Conservation (phyloP, 2,797 vertebrate genomes). For the Alca torda region DNA sequence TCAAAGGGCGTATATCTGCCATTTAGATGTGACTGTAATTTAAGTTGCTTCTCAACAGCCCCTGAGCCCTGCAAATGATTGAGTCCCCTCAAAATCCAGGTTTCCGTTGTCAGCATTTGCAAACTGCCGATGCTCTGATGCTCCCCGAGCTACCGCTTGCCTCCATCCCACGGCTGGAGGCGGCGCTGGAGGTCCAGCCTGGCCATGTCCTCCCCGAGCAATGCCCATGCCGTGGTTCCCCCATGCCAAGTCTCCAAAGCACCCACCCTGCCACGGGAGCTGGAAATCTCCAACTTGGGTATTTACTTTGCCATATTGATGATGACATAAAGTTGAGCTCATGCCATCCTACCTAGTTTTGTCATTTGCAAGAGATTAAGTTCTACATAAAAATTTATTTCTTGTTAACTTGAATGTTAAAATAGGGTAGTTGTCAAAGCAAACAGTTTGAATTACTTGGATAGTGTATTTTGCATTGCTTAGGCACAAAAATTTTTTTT, state of each 20-base stretch:
- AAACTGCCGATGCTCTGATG: neutral
- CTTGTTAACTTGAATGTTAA: neutral
- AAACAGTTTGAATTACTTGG: neutral
- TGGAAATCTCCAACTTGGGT: neutral
- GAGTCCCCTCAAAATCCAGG: neutral
- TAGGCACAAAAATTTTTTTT: neutral
- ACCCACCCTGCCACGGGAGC: neutral
- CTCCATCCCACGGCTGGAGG: fast-evolving
- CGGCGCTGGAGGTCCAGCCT: neutral
- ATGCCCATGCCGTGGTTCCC: fast-evolving
- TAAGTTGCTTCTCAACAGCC: neutral
- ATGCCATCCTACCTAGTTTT: neutral
- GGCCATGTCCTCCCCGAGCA: neutral
- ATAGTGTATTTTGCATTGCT: neutral
- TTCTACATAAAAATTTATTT: neutral
- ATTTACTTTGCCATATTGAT: neutral
- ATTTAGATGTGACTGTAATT: fast-evolving
- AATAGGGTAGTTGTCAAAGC: neutral
- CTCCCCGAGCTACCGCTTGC: neutral
- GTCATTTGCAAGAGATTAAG: neutral
- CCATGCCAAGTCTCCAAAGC: neutral
- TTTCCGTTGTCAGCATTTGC: neutral
- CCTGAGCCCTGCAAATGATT: neutral
- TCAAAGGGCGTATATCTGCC: neutral
- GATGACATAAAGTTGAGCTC: neutral